These are phyloP conservation scores for Thecophora atra DNA, from an alignment of 2,888 invertebrate species.

Conservation along the genomic window DNA sequence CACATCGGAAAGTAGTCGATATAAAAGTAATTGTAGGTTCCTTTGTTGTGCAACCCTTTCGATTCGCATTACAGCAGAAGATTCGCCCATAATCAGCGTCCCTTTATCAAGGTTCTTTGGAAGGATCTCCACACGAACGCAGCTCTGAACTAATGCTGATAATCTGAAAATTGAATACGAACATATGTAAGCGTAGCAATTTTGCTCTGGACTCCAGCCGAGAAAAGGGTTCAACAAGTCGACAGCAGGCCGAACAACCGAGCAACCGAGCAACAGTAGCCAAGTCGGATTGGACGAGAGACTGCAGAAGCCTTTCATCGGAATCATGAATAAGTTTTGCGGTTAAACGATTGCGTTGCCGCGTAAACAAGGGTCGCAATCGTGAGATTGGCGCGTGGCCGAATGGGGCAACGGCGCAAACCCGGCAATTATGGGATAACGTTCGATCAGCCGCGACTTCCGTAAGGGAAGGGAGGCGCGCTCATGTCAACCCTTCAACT, in stretches of 20 bases:
- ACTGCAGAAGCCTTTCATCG: conserved; percentile 38
- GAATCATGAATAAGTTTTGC: conserved; percentile 62
- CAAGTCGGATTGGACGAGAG: conserved; percentile 23
- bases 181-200: conserved; percentile 46
- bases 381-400: conserved; percentile 21
- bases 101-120: conserved; percentile 29
- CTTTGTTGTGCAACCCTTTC: background rate
- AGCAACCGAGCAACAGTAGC: conserved; percentile 33
- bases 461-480: conserved; percentile 33
- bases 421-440: conserved; percentile 63
- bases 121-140: background rate
- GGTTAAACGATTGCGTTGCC: conserved; percentile 61
- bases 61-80: background rate
- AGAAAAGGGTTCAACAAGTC: conserved; percentile 21
- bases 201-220: conserved; percentile 34
- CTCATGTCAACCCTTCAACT: conserved; percentile 24
- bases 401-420: conserved; percentile 38
- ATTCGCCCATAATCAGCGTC: background rate
- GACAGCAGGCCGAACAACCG: no score
- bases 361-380: conserved; percentile 32
- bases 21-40: background rate
- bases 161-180: conserved; percentile 46
- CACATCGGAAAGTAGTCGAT: background rate
- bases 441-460: conserved; percentile 52
- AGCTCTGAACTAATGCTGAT: conserved; percentile 41